Conservation (phyloP, 2,797 vertebrate species). For the Ficedula albicollis region DNA sequence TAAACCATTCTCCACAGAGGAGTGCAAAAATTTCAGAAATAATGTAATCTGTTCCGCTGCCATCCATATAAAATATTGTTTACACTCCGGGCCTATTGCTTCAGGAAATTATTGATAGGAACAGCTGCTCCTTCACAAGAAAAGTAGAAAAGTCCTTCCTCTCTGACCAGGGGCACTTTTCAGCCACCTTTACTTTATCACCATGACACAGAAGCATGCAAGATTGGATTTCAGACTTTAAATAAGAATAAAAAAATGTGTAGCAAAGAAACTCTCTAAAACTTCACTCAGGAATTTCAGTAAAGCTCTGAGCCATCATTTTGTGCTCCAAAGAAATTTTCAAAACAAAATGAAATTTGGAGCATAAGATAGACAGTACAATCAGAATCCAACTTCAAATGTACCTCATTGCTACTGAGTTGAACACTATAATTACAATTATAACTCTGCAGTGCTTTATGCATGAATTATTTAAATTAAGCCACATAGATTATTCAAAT, state of each 20-base stretch:
- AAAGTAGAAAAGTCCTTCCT: slow-evolving; percentile 59
- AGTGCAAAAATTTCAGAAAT: slow-evolving; percentile 39
- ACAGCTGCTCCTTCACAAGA: slow-evolving; percentile 33
- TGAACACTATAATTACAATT: slow-evolving; percentile 78
- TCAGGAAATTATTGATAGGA: slow-evolving; percentile 71
- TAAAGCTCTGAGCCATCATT: slow-evolving; percentile 57
- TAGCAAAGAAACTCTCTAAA: slow-evolving; percentile 58
- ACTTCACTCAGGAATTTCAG: slow-evolving; percentile 65
- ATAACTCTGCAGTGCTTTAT: slow-evolving; percentile 67
- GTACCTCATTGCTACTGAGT: slow-evolving; percentile 47
- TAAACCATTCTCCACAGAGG: slow-evolving; percentile 66
- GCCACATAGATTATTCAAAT: slow-evolving; percentile 76
- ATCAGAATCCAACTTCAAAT: slow-evolving; percentile 74
- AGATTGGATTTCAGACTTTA: slow-evolving; percentile 73
- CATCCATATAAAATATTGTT: slow-evolving; percentile 67
- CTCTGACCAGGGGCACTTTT: slow-evolving; percentile 46
- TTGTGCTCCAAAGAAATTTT: slow-evolving; percentile 58
- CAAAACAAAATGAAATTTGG: slow-evolving; percentile 61
- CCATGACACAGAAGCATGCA: slow-evolving; percentile 63
- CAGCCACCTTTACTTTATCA: slow-evolving; percentile 71
- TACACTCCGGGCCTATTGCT: slow-evolving; percentile 71
- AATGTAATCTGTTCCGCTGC: slow-evolving; percentile 52
- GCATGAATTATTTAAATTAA: slow-evolving; percentile 83
- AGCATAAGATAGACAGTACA: slow-evolving; percentile 40
- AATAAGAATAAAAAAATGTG: slow-evolving; percentile 43